Base-by-base conservation (phyloP, 2,888 invertebrate genomes). In the Calliphora vomitoria region DNA sequence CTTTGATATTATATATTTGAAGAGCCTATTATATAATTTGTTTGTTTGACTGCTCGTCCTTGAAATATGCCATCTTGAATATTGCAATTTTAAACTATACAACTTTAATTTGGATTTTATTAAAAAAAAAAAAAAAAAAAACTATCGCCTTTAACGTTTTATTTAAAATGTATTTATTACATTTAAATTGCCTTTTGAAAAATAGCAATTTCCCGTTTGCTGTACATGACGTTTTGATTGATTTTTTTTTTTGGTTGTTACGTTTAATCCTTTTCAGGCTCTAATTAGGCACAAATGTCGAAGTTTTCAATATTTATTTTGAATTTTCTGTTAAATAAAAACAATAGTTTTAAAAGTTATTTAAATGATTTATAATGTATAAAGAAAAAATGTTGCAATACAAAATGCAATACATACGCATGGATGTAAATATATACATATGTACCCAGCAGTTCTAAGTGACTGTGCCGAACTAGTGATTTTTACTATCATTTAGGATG, bases 321-420 rank as follows among this genome's bases (percentile, higher is more conserved):
- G n/a, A 47, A 31, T 35, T 79, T 50, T 4, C 25, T 50, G 47
- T n/a, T 71, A n/a, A 50, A 60, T 41, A 44, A 18, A 47, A 76
- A 68, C 18, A 53, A 44, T n/a, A 41, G 60, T 69, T 69, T 75
- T 50, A 11, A 35, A 60, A 69, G 44, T 50, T 11, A 8, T 83
- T 83, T 44, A 31, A 69, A 76, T 78, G 69, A 76, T 76, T 76
- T 62, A 55, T 69, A 53, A 44, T 62, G 20, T 62, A 20, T 53
- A 53, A 69, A 38, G 8, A 1, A 13, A 41, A 50, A 60, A 50
- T 35, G 11, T 44, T 10, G 50, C 38, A 41, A 79, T 35, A 47
- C 10, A 18, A 1, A 64, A 3, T 53, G 64, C 25, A 13, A 66
- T 38, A 71, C 35, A 53, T 20, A 69, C 2, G 18, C 44, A 35